Percentiles rank a stretch among this genome's conserved stretches.
These are phyloP conservation scores for Tetragnatha versicolor DNA, from an alignment of 1,140 invertebrate species.

Conservation along the genomic window DNA sequence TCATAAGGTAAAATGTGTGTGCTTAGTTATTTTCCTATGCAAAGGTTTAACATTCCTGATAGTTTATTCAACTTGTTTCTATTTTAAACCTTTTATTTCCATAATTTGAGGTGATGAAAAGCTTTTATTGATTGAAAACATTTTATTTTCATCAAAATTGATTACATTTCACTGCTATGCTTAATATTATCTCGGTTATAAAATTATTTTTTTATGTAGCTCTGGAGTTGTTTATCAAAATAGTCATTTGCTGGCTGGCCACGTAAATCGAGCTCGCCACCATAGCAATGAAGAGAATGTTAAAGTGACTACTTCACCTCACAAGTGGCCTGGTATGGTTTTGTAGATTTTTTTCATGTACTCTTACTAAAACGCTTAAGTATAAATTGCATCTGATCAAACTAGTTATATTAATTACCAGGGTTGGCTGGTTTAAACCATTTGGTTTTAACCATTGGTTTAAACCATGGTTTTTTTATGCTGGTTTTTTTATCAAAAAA, in stretches of 20 bases:
- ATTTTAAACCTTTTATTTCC: neutral
- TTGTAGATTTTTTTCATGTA: neutral
- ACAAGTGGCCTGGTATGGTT: slow-evolving; percentile 74
- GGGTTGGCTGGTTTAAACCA: no score
- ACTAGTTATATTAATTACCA: no score
- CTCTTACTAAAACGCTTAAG: no score
- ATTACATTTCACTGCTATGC: neutral
- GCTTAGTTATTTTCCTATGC: neutral
- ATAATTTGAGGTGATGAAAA: neutral
- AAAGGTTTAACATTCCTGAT: neutral
- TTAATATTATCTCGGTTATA: neutral
- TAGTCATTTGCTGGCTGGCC: slow-evolving; percentile 64
- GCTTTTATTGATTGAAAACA: neutral
- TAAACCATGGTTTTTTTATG: no score
- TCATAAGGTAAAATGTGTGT: slow-evolving; percentile 64
- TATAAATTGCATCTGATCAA: no score
- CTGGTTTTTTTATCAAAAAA: no score
- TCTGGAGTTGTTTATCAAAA: slow-evolving; percentile 63
- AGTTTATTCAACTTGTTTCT: neutral
- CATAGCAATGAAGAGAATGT: slow-evolving; percentile 64
- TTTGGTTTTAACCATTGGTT: no score
- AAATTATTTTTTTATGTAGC: slow-evolving; percentile 43
- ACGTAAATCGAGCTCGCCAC: slow-evolving; percentile 63
- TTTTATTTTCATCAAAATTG: neutral
- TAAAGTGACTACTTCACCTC: slow-evolving; percentile 70